Evolutionary conservation across 2,888 invertebrate species (phyloP).

Genomic region (Latrodectus elegans): DNA sequence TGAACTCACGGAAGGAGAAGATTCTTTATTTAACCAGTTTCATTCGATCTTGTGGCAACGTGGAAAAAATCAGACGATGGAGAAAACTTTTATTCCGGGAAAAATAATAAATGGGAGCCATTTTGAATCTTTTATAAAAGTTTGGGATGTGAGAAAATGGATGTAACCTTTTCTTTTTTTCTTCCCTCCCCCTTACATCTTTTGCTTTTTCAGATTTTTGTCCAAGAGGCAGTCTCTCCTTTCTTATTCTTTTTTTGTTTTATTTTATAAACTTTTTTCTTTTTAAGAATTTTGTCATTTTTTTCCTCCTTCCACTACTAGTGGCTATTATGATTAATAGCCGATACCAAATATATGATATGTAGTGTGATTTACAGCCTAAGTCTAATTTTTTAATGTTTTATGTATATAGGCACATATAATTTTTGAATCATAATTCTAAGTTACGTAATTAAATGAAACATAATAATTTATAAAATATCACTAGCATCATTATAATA

Average conservation of each 20-base stretch:
- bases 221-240: background rate
- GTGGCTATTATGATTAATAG: background rate
- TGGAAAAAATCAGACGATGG: background rate
- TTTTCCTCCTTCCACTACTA: background rate
- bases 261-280: too few relatives aligned
- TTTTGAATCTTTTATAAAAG: background rate
- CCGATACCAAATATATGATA: too few relatives aligned
- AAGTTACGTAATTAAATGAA: too few relatives aligned
- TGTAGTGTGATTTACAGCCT: too few relatives aligned
- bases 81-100: background rate
- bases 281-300: background rate
- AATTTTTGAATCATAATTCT: too few relatives aligned
- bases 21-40: constrained; percentile 1
- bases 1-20: constrained; percentile 25
- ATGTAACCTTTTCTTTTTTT: background rate
- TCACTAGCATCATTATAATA: too few relatives aligned
- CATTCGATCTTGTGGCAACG: background rate
- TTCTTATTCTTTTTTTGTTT: background rate
- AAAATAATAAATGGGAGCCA: background rate
- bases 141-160: background rate
- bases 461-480: too few relatives aligned
- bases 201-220: background rate
- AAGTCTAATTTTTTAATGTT: too few relatives aligned
- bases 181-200: too few relatives aligned
- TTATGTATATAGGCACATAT: too few relatives aligned